Evolutionary conservation across 2,888 invertebrate genomes (phyloP).

Genomic region (Holacanthella duospinosa): DNA sequence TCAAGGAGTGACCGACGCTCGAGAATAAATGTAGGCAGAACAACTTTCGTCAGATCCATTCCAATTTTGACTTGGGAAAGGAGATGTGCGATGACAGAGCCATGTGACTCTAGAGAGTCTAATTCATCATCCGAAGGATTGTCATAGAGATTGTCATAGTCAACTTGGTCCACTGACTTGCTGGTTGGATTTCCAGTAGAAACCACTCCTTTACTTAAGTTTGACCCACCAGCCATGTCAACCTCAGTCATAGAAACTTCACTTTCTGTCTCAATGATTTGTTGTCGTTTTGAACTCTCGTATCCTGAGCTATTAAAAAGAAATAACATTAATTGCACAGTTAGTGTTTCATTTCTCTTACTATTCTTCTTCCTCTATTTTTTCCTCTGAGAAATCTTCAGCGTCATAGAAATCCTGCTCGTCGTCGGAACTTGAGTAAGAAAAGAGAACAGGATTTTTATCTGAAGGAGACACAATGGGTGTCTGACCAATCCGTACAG

Average conservation of each 20-base stretch:
- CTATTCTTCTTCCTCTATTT: neutral
- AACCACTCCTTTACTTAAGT: neutral
- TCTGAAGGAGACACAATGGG: conserved; percentile 33
- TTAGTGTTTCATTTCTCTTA: neutral
- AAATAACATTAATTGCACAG: neutral
- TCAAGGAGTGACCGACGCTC: conserved; percentile 93
- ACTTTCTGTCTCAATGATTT: neutral
- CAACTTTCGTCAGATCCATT: conserved; percentile 99
- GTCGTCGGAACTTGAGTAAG: conserved; percentile 91
- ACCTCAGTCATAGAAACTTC: neutral
- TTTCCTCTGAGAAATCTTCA: conserved; percentile 47
- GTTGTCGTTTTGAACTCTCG: neutral
- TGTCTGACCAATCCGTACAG: conserved; percentile 14
- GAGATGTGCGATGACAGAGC: conserved; percentile 91
- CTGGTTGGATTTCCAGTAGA: too few species aligned
- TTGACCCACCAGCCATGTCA: neutral
- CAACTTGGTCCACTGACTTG: conserved; percentile 13
- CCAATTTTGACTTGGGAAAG: conserved; percentile 96
- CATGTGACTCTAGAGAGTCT: conserved; percentile 88
- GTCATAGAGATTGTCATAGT: conserved; percentile 36
- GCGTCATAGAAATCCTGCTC: conserved; percentile 86
- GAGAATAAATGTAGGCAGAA: conserved; percentile 94
- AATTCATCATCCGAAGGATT: conserved; percentile 41
- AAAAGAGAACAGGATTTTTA: conserved; percentile 47
- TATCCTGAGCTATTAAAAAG: neutral